Evolutionary conservation across 2,888 invertebrate genomes (phyloP), one percentile per base, ranked within the genome.

Genomic region (Thera obeliscata): DNA sequence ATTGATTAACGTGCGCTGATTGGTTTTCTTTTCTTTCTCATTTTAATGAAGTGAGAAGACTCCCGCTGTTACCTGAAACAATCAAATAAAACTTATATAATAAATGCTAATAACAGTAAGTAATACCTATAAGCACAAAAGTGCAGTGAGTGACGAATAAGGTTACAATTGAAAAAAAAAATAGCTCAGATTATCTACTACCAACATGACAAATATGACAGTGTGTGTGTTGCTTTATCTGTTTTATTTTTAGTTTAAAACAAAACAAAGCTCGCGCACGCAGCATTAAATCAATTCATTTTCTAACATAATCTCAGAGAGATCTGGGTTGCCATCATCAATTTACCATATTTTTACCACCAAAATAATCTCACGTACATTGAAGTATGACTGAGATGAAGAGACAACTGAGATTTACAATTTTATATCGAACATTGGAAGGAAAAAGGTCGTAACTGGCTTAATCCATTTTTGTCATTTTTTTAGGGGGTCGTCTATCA

Each of bases 1-100:
- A 69, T 63, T 64, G 65, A 62, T 72, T 66, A 60, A 36, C 55
- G 56, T 66, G 67, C 54, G 61, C 69, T 74, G 72, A 74, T 83
- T 70, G 80, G 78, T 89, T 91, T 93, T 88, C 92, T 91, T 89
- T 90, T 92, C 82, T 93, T 93, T 91, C 86, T 90, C 93, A 91
- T 93, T 88, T 87, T 91, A 86, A 70, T 81, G 7, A 9, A 52
- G 55, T 59, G 50, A 50, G 38, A 12, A 43, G n/a, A 35, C 52
- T 61, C 52, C 61, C 58, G 38, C 65, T 57, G 54, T 60, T 74
- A 87, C 82, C 92, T 92, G 91, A 5, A 92, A 75, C 64, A 88
- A 86, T 68, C 74, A 66, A 76, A 38, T 0, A 46, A 46, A 9
- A 46, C 2, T 41, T 0, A 0, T 41, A 41, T 1, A 41, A 2